Evolutionary conservation across 2,113 vertebrate genomes (phyloP), one percentile per base, ranked within the genome.

Genomic region (Misgurnus mizolepis): DNA sequence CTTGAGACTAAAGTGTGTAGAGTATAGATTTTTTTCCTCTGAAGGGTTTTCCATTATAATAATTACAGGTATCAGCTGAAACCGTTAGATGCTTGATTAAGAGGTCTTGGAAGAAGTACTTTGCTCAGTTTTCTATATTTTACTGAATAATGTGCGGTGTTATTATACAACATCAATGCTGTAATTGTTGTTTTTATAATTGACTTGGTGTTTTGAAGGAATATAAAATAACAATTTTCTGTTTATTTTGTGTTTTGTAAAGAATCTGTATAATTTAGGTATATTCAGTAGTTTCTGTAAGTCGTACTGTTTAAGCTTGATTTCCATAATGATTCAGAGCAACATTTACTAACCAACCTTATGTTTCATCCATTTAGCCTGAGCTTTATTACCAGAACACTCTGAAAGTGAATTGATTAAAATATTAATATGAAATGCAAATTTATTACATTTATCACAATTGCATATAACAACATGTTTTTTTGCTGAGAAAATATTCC

Each of bases 31-130:
- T 47, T 4, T 75, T 4, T 49, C 41, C 14, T 34, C 22, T 75
- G 7, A 7, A 75, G 18, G 18, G 7, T 43, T 75, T 64, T 64
- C 11, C 22, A 49, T 75, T 64, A 49, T 60, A 34, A 15, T 75
- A 75, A 64, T 75, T 62, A 39, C 58, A 75, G 41, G 18, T n/a
- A 62, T 47, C 40, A 7, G 7, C 41, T 15, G n/a, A 74, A 45
- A 58, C 56, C 47, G 41, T 49, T 41, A 47, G 62, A 43, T 49
- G 2, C 17, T 4, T 47, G 72, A 27, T 75, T 61, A 47, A 74
- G 71, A 74, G 56, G 18, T 74, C 11, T 22, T 34, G 27, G 18
- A 4, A 74, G 18, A 18, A 61, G 12, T 34, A n/a, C 17, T 7
- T 8, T 47, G 0, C 17, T 27, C 4, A 1, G 5, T n/a, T n/a